Conservation (phyloP, 2,888 invertebrate species). For the Calameuta pallipes region DNA sequence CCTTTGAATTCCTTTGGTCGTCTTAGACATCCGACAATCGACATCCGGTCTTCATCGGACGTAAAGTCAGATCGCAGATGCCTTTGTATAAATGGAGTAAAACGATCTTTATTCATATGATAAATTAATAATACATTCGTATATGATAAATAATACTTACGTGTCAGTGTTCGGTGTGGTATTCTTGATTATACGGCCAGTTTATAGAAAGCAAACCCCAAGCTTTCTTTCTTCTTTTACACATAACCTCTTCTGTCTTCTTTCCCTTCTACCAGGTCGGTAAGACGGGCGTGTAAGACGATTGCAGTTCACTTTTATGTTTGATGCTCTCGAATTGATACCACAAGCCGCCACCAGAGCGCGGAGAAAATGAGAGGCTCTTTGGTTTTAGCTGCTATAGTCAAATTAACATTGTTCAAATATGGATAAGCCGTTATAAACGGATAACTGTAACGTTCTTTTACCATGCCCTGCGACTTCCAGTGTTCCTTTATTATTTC, state of each 20-base stretch:
- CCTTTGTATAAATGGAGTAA: neutral
- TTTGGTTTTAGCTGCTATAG: neutral
- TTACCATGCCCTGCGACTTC: neutral
- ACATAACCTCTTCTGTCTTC: neutral
- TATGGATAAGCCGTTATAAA: neutral
- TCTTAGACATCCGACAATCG: neutral
- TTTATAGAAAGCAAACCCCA: neutral
- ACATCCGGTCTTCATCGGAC: neutral
- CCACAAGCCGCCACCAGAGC: neutral
- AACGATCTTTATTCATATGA: neutral
- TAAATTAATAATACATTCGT: constrained; percentile 1
- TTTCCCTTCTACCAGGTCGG: neutral
- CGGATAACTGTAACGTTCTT: neutral
- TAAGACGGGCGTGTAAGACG: neutral
- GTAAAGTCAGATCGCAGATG: neutral
- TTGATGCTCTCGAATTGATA: neutral
- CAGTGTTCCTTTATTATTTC: neutral
- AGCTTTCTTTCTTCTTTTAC: neutral
- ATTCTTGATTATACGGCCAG: neutral
- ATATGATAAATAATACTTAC: neutral
- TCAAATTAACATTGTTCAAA: neutral
- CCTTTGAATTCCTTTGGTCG: neutral
- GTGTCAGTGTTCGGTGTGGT: neutral
- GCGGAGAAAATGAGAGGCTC: neutral
- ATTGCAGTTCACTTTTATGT: neutral